Conservation (phyloP, 2,888 invertebrate species). For the Ethmia dodecea region DNA sequence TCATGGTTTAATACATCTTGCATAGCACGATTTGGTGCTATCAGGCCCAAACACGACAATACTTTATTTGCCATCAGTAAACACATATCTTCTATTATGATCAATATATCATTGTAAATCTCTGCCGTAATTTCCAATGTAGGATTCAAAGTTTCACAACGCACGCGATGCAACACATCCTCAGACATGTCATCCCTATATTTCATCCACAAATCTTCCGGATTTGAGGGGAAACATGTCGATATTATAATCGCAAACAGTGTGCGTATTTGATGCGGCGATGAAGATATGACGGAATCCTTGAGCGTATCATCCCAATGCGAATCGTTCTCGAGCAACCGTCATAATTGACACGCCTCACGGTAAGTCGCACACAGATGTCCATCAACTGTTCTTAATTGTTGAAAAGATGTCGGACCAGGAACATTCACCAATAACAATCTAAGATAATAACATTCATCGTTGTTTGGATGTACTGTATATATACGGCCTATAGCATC, state of each 20-base stretch:
- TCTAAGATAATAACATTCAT: slow-evolving; percentile 37
- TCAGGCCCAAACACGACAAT: slow-evolving; percentile 25
- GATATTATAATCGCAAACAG: slow-evolving; percentile 12
- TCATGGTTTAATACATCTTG: slow-evolving; percentile 16
- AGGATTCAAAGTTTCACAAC: slow-evolving; percentile 17
- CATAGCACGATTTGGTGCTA: slow-evolving; percentile 15
- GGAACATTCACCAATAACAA: slow-evolving; percentile 34
- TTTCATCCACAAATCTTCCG: slow-evolving; percentile 20
- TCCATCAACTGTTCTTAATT: slow-evolving; percentile 21
- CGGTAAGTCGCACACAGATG: slow-evolving; percentile 19
- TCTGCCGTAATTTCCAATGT: slow-evolving; percentile 19
- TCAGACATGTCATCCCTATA: slow-evolving; percentile 23
- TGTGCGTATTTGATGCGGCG: slow-evolving; percentile 13
- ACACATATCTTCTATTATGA: slow-evolving; percentile 24
- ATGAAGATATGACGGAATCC: slow-evolving; percentile 12
- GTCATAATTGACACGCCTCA: slow-evolving; percentile 21
- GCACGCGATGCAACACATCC: slow-evolving; percentile 22
- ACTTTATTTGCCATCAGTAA: slow-evolving; percentile 27
- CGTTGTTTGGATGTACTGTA: slow-evolving; percentile 24
- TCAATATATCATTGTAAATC: slow-evolving; percentile 22
- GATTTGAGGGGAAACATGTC: slow-evolving; percentile 17
- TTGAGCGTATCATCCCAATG: slow-evolving; percentile 18
- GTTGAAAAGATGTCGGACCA: slow-evolving; percentile 24
- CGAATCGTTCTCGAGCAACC: slow-evolving; percentile 16
- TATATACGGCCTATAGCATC: slow-evolving; percentile 36